These are phyloP conservation scores for Brachyhypopomus occidentalis DNA, from an alignment of 2,113 vertebrate genomes.

Conservation along the genomic window DNA sequence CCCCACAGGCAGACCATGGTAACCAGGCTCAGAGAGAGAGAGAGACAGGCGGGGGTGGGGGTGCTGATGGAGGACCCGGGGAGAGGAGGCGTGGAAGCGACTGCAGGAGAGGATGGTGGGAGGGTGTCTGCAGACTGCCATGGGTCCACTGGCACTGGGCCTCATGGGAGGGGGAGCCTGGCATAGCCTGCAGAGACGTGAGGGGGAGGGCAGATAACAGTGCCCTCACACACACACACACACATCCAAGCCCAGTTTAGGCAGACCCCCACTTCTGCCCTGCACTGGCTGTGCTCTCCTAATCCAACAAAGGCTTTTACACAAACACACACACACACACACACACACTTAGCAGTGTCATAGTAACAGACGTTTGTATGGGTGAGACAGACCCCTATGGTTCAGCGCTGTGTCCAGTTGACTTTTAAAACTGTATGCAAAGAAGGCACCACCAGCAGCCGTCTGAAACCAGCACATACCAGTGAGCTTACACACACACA, in stretches of 20 bases:
- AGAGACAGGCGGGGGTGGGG: conserved; percentile 18
- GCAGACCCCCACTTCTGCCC: conserved; percentile 13
- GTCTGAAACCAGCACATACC: not conserved
- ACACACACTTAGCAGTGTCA: conserved; percentile 12
- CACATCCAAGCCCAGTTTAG: not conserved
- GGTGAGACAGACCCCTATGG: not conserved
- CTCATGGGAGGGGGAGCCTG: conserved; percentile 52
- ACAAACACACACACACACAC: not conserved
- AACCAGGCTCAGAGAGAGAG: conserved; percentile 32
- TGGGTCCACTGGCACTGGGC: conserved; percentile 52
- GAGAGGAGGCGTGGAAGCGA: not conserved
- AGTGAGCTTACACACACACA: conserved; percentile 15
- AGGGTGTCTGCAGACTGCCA: conserved; percentile 42
- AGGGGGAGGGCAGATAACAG: not conserved
- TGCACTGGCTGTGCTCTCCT: not conserved
- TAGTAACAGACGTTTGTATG: conserved; percentile 18
- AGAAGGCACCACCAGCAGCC: conserved; percentile 8
- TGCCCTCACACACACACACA: not conserved
- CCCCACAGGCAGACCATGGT: conserved; percentile 34
- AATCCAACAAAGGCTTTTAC: conserved; percentile 5
- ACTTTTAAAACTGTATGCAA: conserved; percentile 24
- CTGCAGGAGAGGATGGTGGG: conserved; percentile 46
- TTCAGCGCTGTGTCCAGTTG: not conserved
- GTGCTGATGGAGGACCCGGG: conserved; percentile 22
- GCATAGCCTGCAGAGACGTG: conserved; percentile 36